Base-by-base conservation (phyloP, 2,888 invertebrate species). In the Drosophila mercatorum region DNA sequence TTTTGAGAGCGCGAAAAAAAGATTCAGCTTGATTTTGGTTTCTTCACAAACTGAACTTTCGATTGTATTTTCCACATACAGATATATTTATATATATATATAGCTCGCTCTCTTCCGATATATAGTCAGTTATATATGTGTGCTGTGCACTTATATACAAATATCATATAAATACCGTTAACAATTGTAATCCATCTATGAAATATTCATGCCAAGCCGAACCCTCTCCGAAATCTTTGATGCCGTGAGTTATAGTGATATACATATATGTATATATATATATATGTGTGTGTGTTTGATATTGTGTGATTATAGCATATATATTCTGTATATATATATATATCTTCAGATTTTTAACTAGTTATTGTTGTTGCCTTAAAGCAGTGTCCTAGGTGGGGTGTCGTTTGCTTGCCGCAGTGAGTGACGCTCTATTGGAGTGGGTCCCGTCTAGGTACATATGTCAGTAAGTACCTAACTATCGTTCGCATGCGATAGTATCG, bases 301-400 rank as follows among this genome's bases (percentile, higher is more conserved):
- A 31, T 56, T 53, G 57, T 60, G 56, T 68, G 51, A 51, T 51
- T 34, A 51, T 51, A 34, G 17, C 47, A 31, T 47, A 49, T 61
- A 34, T 49, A 53, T 74, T 10, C 83, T 22, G 2, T 22, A 22
- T 22, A 22, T 56, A 71, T 11, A n/a, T 31, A 31, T 56, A 17
- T 31, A 17, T 14, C 17, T 34, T 31, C 34, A 17, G 55, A 55
- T 77, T 77, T 47, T 47, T 59, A 78, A 75, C 82, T 83, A 80
- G 67, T 82, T 83, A 77, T 77, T 79, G 60, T 67, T 70, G 70
- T 78, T 88, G 84, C 84, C 83, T 81, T 81, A 77, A 84, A 84
- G 84, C 84, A 88, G 84, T 84, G 84, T 88, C 69, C 86, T 86
- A 85, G 86, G 86, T 86, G 86, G 86, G 86, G 89, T 88, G 89